These are phyloP conservation scores for Falco naumanni DNA, from an alignment of 2,797 vertebrate species.

Conservation along the genomic window DNA sequence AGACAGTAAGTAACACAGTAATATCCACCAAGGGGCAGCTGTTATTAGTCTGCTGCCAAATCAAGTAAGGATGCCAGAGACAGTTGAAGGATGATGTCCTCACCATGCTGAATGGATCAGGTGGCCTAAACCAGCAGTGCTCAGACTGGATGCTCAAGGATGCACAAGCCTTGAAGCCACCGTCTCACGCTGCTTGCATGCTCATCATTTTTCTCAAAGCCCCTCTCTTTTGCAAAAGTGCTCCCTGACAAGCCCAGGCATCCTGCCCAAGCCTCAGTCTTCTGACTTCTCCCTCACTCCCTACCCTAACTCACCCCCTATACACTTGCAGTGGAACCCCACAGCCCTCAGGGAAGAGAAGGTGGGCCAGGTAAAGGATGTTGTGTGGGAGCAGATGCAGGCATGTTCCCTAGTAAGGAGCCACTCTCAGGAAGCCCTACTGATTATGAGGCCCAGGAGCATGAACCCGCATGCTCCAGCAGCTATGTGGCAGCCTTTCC, in stretches of 20 bases:
- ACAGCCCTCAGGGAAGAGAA: neutral
- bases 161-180: neutral
- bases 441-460: neutral
- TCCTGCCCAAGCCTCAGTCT: neutral
- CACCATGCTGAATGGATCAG: rapidly evolving
- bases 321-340: neutral
- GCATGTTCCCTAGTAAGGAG: neutral
- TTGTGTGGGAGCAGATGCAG: neutral
- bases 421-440: neutral
- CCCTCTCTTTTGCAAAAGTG: neutral
- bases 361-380: neutral
- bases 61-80: neutral
- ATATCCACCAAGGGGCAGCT: neutral
- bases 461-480: neutral
- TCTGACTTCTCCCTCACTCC: neutral
- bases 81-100: neutral
- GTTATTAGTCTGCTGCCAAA: neutral
- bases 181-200: neutral
- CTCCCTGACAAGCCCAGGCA: neutral
- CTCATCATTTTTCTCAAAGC: neutral
- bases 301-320: rapidly evolving
- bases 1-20: neutral
- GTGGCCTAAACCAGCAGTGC: neutral
- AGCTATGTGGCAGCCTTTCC: neutral
- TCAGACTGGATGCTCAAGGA: neutral